Evolutionary conservation across 2,888 invertebrate genomes (phyloP).

Genomic region (Prionchulus punctatus): DNA sequence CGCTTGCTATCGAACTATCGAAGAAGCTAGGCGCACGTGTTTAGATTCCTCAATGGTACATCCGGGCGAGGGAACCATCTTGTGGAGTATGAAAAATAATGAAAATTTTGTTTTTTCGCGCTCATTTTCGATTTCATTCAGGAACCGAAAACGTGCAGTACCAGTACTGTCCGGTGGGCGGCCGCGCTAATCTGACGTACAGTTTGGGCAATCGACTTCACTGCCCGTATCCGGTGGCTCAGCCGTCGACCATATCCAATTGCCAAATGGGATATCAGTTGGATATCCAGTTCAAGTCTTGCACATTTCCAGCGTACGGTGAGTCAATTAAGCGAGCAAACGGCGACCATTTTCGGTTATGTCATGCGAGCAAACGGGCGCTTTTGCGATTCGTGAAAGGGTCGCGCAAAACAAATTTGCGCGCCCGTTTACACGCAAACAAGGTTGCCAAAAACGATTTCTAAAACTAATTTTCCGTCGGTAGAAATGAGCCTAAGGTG

Average conservation of each 20-base stretch:
- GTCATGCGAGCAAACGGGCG: too few species aligned
- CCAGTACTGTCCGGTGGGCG: conserved; percentile 10
- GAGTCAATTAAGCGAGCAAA: too few species aligned
- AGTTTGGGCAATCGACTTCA: not conserved
- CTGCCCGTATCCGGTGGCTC: conserved; percentile 3
- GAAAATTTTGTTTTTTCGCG: not conserved
- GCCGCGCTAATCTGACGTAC: conserved; percentile 9
- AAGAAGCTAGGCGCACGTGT: not conserved
- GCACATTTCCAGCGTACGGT: conserved; percentile 8
- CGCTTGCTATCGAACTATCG: not conserved
- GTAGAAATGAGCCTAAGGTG: conserved; percentile 9
- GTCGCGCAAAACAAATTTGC: too few species aligned
- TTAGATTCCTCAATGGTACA: not conserved
- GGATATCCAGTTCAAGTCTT: conserved; percentile 5
- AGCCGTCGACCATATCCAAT: conserved; percentile 9
- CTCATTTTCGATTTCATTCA: not conserved
- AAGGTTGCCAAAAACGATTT: too few species aligned
- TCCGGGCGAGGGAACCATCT: not conserved
- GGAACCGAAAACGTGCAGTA: not conserved
- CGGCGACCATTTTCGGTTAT: too few species aligned
- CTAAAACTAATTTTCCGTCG: too few species aligned
- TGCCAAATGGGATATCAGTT: conserved; percentile 4
- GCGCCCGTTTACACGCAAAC: too few species aligned
- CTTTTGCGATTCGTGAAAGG: too few species aligned
- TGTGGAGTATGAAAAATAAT: conserved; percentile 8